These are phyloP conservation scores for Limanda limanda DNA, from an alignment of 2,113 vertebrate species.

Conservation along the genomic window DNA sequence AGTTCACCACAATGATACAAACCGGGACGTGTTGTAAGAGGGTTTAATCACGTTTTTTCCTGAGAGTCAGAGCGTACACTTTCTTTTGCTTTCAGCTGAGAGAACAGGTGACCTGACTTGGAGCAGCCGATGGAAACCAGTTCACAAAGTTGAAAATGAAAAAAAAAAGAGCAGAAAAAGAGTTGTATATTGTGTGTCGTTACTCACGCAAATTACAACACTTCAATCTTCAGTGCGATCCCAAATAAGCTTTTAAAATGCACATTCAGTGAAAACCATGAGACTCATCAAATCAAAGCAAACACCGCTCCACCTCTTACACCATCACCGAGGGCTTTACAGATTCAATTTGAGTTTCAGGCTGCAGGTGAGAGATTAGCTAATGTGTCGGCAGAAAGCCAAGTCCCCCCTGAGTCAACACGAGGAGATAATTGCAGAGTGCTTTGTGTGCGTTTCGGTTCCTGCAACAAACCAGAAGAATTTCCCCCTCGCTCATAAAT, in stretches of 20 bases:
- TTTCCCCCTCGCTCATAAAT: not conserved
- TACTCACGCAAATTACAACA: conserved; percentile 1
- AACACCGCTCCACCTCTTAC: conserved; percentile 30
- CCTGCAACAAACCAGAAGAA: not conserved
- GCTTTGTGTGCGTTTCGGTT: not conserved
- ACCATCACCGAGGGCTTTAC: conserved; percentile 15
- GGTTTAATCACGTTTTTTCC: conserved; percentile 27
- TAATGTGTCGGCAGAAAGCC: conserved; percentile 27
- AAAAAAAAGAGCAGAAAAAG: too few species aligned
- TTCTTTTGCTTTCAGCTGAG: not conserved
- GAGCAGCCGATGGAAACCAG: too few species aligned
- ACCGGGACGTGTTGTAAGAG: not conserved
- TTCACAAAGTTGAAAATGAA: not conserved
- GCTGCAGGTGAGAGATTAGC: conserved; percentile 43
- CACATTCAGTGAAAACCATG: not conserved
- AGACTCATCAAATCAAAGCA: conserved; percentile 22
- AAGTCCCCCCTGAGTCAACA: conserved; percentile 12
- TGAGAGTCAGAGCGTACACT: conserved; percentile 5
- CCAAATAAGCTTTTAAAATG: conserved; percentile 32
- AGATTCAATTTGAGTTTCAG: conserved; percentile 27
- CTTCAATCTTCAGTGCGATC: not conserved
- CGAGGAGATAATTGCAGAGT: not conserved
- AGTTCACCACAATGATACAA: not conserved
- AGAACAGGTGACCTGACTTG: not conserved
- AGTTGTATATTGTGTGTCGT: not conserved